A percentile compares a stretch with the other conserved stretches of the same genome.
These are phyloP conservation scores for Dasyornis broadbenti DNA, from an alignment of 2,113 vertebrate genomes.

Conservation along the genomic window DNA sequence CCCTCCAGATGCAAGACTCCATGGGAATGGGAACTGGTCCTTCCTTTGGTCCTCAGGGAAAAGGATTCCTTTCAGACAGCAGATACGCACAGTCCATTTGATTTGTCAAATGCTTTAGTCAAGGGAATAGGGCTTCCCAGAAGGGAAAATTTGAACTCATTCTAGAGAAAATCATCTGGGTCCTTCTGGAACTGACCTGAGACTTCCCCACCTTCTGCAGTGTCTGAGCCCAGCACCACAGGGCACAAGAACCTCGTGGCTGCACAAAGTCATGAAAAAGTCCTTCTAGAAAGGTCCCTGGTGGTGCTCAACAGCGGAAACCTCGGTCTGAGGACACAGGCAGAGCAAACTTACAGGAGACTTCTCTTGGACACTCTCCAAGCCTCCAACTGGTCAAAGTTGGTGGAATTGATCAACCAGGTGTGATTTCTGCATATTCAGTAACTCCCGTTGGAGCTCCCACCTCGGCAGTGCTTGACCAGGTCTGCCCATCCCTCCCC, in stretches of 20 bases:
- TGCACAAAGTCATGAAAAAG: neutral
- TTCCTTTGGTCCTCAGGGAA: neutral
- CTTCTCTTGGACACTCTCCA: neutral
- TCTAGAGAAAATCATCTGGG: neutral
- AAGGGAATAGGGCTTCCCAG: neutral
- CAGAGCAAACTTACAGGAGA: neutral
- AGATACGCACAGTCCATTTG: neutral
- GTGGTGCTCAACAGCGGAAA: neutral
- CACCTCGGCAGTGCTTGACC: neutral
- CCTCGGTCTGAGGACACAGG: neutral
- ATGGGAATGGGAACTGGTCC: neutral
- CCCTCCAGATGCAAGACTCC: neutral
- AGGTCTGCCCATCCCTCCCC: neutral
- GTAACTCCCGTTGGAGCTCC: neutral
- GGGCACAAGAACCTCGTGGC: neutral
- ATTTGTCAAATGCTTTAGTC: neutral
- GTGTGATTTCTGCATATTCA: neutral
- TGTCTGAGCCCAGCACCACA: fast-evolving
- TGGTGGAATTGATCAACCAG: neutral
- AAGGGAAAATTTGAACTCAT: neutral
- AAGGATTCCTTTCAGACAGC: neutral
- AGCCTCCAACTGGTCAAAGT: neutral
- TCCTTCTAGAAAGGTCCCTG: neutral
- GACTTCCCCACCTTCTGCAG: neutral
- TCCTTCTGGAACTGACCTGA: neutral